Evolutionary conservation across 2,888 invertebrate genomes (phyloP).

Genomic region (Elegia similella): DNA sequence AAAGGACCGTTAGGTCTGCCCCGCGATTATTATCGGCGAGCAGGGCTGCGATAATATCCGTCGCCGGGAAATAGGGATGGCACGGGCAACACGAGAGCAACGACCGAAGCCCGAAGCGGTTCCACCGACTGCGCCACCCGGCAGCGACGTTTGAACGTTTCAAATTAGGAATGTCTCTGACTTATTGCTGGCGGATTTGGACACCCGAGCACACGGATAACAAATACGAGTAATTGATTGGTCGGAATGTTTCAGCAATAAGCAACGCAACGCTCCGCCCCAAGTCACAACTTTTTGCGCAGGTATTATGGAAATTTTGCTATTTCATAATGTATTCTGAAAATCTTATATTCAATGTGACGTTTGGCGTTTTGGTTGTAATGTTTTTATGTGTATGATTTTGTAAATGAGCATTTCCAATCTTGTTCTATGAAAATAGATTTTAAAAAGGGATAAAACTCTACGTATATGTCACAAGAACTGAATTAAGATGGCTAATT

Average conservation of each 20-base stretch:
- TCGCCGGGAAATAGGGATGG: slow-evolving; percentile 49
- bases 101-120: slow-evolving; percentile 40
- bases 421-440: too few relatives aligned
- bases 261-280: background rate
- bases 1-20: slow-evolving; percentile 53
- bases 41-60: slow-evolving; percentile 51
- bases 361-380: too few relatives aligned
- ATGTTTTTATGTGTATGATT: too few relatives aligned
- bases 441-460: too few relatives aligned
- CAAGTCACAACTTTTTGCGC: background rate
- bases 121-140: slow-evolving; percentile 25
- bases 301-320: slow-evolving; percentile 12
- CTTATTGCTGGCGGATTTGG: slow-evolving; percentile 39
- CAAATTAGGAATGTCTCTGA: slow-evolving; percentile 51
- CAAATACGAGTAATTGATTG: slow-evolving; percentile 20
- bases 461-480: too few relatives aligned
- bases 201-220: slow-evolving; percentile 19
- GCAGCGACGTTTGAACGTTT: slow-evolving; percentile 38
- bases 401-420: too few relatives aligned
- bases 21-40: slow-evolving; percentile 57
- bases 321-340: background rate
- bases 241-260: slow-evolving; percentile 6
- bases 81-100: slow-evolving; percentile 42
- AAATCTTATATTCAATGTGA: background rate
- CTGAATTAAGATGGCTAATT: too few relatives aligned